Evolutionary conservation across 2,797 vertebrate genomes (phyloP).

Genomic region (Coreius guichenoti): DNA sequence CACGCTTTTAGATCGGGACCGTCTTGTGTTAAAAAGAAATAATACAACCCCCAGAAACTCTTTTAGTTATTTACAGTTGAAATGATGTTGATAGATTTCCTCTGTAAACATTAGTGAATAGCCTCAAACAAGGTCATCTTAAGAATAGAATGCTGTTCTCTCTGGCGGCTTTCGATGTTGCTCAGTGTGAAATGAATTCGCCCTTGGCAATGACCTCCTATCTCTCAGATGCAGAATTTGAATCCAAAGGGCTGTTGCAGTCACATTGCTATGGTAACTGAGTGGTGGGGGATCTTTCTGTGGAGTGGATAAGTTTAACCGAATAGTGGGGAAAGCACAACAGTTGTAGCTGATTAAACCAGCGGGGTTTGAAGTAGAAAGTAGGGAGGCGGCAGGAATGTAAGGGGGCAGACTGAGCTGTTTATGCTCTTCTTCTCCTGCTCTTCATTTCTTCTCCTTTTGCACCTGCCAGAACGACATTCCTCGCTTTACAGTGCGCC

Average conservation of each 20-base stretch:
- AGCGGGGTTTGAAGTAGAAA: slow-evolving; percentile 61
- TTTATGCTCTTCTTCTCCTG: slow-evolving; percentile 30
- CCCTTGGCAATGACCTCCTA: slow-evolving; percentile 68
- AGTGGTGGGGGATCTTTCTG: slow-evolving; percentile 61
- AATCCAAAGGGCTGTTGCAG: slow-evolving; percentile 63
- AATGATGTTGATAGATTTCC: slow-evolving; percentile 64
- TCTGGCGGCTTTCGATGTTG: slow-evolving; percentile 53
- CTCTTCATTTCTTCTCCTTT: slow-evolving; percentile 29
- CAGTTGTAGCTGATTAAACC: slow-evolving; percentile 65
- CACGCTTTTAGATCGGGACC: slow-evolving; percentile 24
- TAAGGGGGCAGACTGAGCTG: slow-evolving; percentile 26
- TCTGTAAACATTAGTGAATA: slow-evolving; percentile 62
- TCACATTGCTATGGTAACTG: slow-evolving; percentile 69
- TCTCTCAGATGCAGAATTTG: slow-evolving; percentile 66
- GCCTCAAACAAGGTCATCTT: slow-evolving; percentile 62
- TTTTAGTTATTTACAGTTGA: slow-evolving; percentile 63
- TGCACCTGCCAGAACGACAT: slow-evolving; percentile 52
- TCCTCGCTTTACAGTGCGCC: slow-evolving; percentile 43
- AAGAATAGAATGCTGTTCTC: slow-evolving; percentile 57
- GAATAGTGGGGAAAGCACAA: slow-evolving; percentile 61
- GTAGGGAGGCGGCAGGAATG: slow-evolving; percentile 41
- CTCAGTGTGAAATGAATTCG: slow-evolving; percentile 57
- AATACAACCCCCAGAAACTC: slow-evolving; percentile 38
- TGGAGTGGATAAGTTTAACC: slow-evolving; percentile 63
- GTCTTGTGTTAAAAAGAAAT: slow-evolving; percentile 43